Conservation (phyloP, 2,888 invertebrate species). For the Clanis bilineata region DNA sequence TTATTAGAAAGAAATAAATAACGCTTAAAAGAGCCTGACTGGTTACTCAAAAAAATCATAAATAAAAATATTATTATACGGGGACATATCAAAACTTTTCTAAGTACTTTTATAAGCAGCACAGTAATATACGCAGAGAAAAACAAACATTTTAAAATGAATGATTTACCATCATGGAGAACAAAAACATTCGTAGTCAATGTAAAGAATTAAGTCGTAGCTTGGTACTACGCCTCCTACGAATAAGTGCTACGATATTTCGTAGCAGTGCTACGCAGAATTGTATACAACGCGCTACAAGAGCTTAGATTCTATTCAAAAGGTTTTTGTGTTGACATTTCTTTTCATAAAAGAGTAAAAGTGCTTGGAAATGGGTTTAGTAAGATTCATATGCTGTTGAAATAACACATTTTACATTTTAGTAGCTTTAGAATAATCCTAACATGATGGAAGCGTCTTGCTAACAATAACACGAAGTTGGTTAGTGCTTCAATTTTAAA, state of each 20-base stretch:
- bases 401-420: neutral
- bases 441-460: too few species aligned
- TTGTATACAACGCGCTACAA: slow-evolving; percentile 1
- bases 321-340: neutral
- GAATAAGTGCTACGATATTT: slow-evolving; percentile 10
- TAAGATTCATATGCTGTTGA: neutral
- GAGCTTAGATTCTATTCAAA: slow-evolving; percentile 4
- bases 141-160: neutral
- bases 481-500: too few species aligned
- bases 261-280: slow-evolving; percentile 8
- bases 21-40: too few species aligned
- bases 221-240: neutral
- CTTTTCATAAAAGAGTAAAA: neutral
- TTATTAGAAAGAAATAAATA: too few species aligned
- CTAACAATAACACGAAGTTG: too few species aligned
- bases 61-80: too few species aligned
- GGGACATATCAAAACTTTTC: too few species aligned
- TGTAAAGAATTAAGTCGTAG: neutral
- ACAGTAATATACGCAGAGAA: too few species aligned
- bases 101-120: too few species aligned
- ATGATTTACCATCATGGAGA: neutral
- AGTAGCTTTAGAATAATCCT: too few species aligned
- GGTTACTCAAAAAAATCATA: too few species aligned
- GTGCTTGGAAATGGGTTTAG: neutral
- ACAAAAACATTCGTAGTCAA: neutral